A percentile compares a stretch with the other conserved stretches of the same genome.
These are phyloP conservation scores for Mus pahari DNA, from an alignment of 2,113 vertebrate genomes.

Conservation along the genomic window DNA sequence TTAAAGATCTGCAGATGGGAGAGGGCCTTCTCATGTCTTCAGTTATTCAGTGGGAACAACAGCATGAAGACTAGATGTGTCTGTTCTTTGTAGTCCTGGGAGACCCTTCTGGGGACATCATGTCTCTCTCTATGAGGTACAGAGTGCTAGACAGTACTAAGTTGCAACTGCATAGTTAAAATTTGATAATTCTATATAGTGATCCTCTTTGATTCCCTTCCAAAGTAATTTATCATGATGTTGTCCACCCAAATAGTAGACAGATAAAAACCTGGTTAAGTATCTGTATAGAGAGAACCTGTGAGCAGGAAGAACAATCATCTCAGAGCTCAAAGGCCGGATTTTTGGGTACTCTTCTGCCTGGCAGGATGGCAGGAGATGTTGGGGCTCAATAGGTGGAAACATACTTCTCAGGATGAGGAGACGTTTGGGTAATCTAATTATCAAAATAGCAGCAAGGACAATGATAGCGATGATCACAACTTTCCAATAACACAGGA, in stretches of 20 bases:
- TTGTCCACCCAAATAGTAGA: not conserved
- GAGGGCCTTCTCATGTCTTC: not conserved
- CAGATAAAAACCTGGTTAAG: not conserved
- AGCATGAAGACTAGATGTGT: not conserved
- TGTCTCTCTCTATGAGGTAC: not conserved
- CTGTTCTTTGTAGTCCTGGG: not conserved
- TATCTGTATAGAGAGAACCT: not conserved
- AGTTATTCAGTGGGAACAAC: no score
- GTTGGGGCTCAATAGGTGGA: not conserved
- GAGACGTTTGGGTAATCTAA: not conserved
- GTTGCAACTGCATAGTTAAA: fast-evolving
- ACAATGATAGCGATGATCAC: not conserved
- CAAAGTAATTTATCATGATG: not conserved
- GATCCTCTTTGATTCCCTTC: not conserved
- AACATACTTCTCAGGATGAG: no score
- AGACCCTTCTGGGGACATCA: not conserved
- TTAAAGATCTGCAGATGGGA: not conserved
- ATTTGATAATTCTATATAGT: not conserved
- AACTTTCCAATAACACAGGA: not conserved
- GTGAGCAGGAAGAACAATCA: not conserved
- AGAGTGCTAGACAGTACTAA: not conserved
- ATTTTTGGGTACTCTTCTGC: not conserved
- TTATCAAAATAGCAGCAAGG: not conserved
- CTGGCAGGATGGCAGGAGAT: no score
- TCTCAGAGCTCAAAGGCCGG: not conserved